phyloP scores from a whole-genome alignment of 2,888 invertebrate species.

The Tiliacea aurago region DNA sequence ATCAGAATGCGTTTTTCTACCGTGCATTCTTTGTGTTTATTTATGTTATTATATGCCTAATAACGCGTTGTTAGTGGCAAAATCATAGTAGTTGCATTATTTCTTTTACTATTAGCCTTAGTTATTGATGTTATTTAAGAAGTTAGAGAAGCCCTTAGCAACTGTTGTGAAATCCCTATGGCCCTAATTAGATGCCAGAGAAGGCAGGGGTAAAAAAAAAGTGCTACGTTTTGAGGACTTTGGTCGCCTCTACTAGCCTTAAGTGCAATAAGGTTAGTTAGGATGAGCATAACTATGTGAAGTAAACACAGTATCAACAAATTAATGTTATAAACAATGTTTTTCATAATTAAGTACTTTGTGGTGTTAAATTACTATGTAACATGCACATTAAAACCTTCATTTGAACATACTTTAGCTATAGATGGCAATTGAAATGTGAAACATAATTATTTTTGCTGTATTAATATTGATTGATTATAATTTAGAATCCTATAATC shows the following conservation, averaged over 20 bases:
- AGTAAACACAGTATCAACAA: background rate
- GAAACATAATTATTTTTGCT: constrained; percentile 1
- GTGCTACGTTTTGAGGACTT: constrained; percentile 13
- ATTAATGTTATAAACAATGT: constrained; percentile 19
- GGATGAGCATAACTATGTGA: background rate
- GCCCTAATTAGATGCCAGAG: constrained; percentile 31
- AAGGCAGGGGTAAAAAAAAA: constrained; percentile 30
- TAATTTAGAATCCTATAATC: background rate
- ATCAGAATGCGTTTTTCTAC: constrained; percentile 65
- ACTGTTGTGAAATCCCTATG: constrained; percentile 34
- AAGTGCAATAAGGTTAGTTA: background rate
- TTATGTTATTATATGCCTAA: constrained; percentile 58
- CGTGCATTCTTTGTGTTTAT: constrained; percentile 76
- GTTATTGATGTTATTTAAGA: background rate
- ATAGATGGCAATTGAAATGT: constrained; percentile 9
- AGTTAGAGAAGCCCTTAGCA: background rate
- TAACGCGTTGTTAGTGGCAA: constrained; percentile 33
- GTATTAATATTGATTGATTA: background rate
- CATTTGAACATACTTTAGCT: background rate
- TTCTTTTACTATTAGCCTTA: background rate
- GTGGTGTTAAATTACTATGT: constrained; percentile 26
- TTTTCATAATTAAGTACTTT: constrained; percentile 17
- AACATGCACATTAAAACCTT: constrained; percentile 16
- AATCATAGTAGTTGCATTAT: background rate
- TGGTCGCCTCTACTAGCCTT: constrained; percentile 9